phyloP scores from a whole-genome alignment of 2,888 invertebrate species.

The Acanthosepion lycidas region DNA sequence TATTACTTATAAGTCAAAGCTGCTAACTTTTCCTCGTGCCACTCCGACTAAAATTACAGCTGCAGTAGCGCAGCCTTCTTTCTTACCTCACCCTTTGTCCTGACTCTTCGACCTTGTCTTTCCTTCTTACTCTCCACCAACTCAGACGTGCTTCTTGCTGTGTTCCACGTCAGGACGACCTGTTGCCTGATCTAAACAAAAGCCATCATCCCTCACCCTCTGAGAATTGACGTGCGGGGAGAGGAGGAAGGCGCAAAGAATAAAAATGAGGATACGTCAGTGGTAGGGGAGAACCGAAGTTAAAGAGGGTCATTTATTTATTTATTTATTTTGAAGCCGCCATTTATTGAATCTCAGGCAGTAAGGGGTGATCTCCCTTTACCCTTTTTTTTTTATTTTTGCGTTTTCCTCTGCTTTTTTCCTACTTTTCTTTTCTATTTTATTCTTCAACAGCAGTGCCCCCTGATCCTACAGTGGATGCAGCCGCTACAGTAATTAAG shows the following conservation, averaged over 20 bases:
- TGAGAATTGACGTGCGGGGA: not conserved
- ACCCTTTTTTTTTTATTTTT: no score
- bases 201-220: constrained; percentile 20
- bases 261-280: not conserved
- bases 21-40: not conserved
- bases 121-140: not conserved
- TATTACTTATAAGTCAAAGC: not conserved
- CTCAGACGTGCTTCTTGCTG: not conserved
- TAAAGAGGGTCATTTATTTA: not conserved
- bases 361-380: not conserved
- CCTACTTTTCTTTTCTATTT: no score
- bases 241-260: not conserved
- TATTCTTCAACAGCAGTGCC: no score
- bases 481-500: no score
- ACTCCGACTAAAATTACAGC: not conserved
- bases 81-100: not conserved
- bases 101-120: not conserved
- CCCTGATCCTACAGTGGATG: no score
- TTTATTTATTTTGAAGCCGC: not conserved
- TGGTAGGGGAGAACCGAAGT: not conserved
- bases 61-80: not conserved
- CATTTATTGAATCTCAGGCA: not conserved
- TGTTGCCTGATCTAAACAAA: constrained; percentile 33
- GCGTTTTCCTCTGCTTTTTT: no score
- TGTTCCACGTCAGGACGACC: constrained; percentile 33